Percentiles rank a stretch among this genome's conserved stretches.
phyloP scores from a whole-genome alignment of 2,888 invertebrate species.

The Hyposoter didymator region DNA sequence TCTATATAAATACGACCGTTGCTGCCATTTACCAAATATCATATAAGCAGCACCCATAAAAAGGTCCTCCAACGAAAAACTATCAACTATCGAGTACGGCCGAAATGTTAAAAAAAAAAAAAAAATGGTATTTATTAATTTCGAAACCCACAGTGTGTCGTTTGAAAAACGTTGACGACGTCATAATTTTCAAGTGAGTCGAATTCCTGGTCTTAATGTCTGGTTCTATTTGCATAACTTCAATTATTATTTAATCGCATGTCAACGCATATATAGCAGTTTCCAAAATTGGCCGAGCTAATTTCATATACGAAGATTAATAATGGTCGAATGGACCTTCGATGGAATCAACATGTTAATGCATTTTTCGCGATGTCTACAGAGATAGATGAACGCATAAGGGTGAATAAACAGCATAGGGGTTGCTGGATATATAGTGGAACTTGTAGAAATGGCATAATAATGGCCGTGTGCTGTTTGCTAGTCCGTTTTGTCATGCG shows the following conservation, averaged over 20 bases:
- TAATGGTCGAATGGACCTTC: slow-evolving; percentile 1
- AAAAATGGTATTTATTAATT: background rate
- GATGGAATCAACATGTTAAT: slow-evolving; percentile 38
- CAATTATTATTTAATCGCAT: background rate
- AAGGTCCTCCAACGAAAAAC: background rate
- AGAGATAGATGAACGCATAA: slow-evolving; percentile 2
- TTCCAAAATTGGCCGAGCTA: background rate
- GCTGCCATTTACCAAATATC: background rate
- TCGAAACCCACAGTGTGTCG: background rate
- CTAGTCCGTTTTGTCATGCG: slow-evolving; percentile 36
- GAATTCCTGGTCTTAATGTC: background rate
- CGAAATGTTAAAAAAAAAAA: background rate
- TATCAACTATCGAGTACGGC: background rate
- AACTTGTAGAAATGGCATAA: slow-evolving; percentile 61
- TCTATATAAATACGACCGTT: background rate
- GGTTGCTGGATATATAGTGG: slow-evolving; percentile 1
- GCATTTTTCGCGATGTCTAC: slow-evolving; percentile 1
- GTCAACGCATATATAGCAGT: background rate
- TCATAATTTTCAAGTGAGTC: background rate
- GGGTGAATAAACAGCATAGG: slow-evolving; percentile 36
- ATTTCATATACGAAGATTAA: background rate
- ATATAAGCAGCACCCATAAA: background rate
- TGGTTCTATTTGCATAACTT: background rate
- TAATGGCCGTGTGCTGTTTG: slow-evolving; percentile 56
- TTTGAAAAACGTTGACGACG: background rate